Conservation (phyloP, 2,888 invertebrate genomes). For the Drosophila borborema region DNA sequence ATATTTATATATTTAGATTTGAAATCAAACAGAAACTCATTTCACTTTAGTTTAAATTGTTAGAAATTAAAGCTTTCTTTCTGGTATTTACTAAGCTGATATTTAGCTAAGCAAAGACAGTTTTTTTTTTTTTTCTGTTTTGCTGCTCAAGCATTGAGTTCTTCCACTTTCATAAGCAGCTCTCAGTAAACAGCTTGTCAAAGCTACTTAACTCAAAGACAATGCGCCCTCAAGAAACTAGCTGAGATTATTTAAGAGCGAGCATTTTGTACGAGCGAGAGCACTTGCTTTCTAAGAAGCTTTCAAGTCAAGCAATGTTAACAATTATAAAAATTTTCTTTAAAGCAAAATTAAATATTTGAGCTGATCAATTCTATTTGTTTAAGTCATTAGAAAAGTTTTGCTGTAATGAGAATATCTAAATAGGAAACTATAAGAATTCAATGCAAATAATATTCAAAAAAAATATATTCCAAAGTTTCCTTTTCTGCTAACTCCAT, state of each 20-base stretch:
- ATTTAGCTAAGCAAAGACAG: not conserved
- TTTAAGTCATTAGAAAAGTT: too few species aligned
- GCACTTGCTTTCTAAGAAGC: not conserved
- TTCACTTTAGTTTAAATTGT: not conserved
- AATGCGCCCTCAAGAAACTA: not conserved
- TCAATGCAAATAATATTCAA: too few species aligned
- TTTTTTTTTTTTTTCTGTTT: not conserved
- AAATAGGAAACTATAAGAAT: too few species aligned
- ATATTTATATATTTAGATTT: not conserved
- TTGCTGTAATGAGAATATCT: not conserved
- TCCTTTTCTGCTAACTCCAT: too few species aligned
- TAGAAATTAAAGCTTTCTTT: not conserved
- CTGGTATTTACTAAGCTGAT: not conserved
- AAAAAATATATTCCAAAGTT: too few species aligned
- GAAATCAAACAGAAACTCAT: not conserved
- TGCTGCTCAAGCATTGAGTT: not conserved
- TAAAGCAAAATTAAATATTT: too few species aligned
- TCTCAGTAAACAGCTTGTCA: constrained; percentile 3
- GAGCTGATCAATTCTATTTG: too few species aligned
- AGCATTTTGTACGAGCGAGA: too few species aligned
- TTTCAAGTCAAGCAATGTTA: not conserved
- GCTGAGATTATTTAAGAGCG: not conserved
- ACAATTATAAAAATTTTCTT: too few species aligned
- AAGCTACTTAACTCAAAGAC: constrained; percentile 1
- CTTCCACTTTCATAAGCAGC: not conserved